phyloP scores from a whole-genome alignment of 2,888 invertebrate species.

The Leptinotarsa haldemani region DNA sequence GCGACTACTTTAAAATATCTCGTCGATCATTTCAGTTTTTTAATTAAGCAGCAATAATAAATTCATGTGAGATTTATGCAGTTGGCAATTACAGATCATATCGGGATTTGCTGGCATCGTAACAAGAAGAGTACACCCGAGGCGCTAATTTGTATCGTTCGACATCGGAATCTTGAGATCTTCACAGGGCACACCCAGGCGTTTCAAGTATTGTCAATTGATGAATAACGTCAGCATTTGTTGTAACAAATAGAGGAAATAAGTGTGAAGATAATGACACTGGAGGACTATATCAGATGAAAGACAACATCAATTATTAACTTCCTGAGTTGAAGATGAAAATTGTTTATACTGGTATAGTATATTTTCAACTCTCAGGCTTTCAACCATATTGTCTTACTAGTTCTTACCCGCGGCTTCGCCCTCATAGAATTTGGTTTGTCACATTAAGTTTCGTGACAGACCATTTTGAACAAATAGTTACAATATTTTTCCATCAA shows the following conservation, averaged over 20 bases:
- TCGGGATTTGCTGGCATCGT: slow-evolving; percentile 50
- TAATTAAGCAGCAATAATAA: slow-evolving; percentile 51
- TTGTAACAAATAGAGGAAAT: neutral
- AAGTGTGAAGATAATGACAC: neutral
- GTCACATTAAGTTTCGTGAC: too few relatives aligned
- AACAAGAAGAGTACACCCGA: slow-evolving; percentile 34
- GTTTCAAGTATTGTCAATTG: slow-evolving; percentile 41
- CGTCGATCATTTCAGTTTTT: slow-evolving; percentile 42
- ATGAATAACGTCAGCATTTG: slow-evolving; percentile 33
- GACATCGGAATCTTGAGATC: slow-evolving; percentile 38
- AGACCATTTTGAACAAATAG: too few relatives aligned
- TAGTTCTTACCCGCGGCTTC: too few relatives aligned
- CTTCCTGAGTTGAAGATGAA: neutral
- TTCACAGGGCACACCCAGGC: slow-evolving; percentile 39
- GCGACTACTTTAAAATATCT: slow-evolving; percentile 40
- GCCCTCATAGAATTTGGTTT: too few relatives aligned
- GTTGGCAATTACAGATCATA: slow-evolving; percentile 58
- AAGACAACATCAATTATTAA: neutral
- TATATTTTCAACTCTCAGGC: too few relatives aligned
- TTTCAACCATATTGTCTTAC: too few relatives aligned
- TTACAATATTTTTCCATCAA: too few relatives aligned
- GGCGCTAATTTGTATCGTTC: slow-evolving; percentile 43
- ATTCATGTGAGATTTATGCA: slow-evolving; percentile 56
- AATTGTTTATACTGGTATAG: too few relatives aligned
- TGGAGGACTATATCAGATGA: neutral